Evolutionary conservation across 92 coral and sea anemone genomes (phyloP).

Genomic region (Chrysogorgia sp.): DNA sequence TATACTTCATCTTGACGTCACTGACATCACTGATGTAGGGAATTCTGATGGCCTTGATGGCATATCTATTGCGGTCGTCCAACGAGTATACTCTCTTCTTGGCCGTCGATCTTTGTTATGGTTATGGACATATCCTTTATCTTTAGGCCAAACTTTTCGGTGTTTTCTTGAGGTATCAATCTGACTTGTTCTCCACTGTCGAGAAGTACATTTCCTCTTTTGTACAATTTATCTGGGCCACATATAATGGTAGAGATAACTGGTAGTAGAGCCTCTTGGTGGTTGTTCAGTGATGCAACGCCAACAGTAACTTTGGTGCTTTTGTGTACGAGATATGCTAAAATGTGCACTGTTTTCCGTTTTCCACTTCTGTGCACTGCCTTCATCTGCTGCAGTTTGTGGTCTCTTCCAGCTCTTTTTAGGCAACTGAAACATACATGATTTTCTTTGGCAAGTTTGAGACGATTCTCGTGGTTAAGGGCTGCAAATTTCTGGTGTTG

Average conservation of each 20-base stretch:
- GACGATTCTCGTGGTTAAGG: constrained; percentile 51
- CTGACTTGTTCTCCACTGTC: constrained; percentile 69
- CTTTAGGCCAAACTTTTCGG: constrained; percentile 44
- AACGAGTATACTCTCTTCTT: constrained; percentile 46
- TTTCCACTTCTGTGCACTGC: constrained; percentile 50
- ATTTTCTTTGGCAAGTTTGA: constrained; percentile 52
- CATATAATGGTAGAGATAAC: constrained; percentile 54
- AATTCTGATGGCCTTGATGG: constrained; percentile 53
- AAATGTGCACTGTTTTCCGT: constrained; percentile 53
- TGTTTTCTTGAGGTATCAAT: constrained; percentile 43
- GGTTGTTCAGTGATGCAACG: constrained; percentile 41
- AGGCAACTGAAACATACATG: constrained; percentile 66
- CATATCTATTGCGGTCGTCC: not conserved
- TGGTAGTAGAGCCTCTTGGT: constrained; percentile 57
- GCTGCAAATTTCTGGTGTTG: constrained; percentile 60
- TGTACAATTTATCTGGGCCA: constrained; percentile 49
- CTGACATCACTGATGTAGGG: constrained; percentile 53
- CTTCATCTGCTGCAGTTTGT: constrained; percentile 56
- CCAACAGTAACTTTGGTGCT: constrained; percentile 34
- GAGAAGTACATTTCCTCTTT: constrained; percentile 58
- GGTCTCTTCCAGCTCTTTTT: constrained; percentile 55
- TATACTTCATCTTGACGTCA: constrained; percentile 19
- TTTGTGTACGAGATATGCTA: constrained; percentile 57
- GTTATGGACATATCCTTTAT: constrained; percentile 53
- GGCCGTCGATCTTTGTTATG: constrained; percentile 68